These are phyloP conservation scores for Hemistola chrysoprasaria DNA, from an alignment of 2,888 invertebrate species.

Conservation along the genomic window DNA sequence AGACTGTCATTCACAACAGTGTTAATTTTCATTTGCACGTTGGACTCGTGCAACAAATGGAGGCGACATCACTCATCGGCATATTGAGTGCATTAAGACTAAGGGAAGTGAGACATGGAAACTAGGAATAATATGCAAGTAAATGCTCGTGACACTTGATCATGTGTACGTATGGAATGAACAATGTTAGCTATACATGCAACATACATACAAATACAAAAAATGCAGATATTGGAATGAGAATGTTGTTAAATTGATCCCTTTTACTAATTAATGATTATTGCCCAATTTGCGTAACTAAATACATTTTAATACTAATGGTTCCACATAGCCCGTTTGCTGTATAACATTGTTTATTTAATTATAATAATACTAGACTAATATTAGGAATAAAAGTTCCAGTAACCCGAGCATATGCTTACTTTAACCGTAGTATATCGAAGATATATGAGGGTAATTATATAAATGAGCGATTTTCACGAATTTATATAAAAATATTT, in stretches of 20 bases:
- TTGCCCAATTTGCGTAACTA: conserved; percentile 4
- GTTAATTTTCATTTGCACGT: conserved; percentile 34
- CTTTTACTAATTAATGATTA: conserved; percentile 7
- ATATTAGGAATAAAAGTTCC: conserved; percentile 15
- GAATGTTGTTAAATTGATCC: conserved; percentile 21
- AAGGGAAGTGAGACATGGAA: conserved; percentile 69
- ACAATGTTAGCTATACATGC: conserved; percentile 34
- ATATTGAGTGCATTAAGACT: conserved; percentile 72
- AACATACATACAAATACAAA: conserved; percentile 35
- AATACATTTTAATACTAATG: conserved; percentile 48
- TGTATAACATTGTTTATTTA: conserved; percentile 22
- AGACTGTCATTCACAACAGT: conserved; percentile 8
- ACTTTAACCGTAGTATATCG: conserved; percentile 8
- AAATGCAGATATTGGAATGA: conserved; percentile 37
- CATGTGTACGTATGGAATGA: conserved; percentile 33
- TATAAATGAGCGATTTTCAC: conserved; percentile 19
- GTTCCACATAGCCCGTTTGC: conserved; percentile 49
- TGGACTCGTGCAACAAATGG: conserved; percentile 46
- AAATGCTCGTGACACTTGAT: conserved; percentile 21
- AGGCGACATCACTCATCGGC: conserved; percentile 78
- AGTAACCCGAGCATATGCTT: conserved; percentile 19
- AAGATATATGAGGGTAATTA: background rate
- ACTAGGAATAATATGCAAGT: conserved; percentile 51
- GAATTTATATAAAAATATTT: conserved; percentile 63
- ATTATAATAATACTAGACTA: conserved; percentile 25